Evolutionary conservation across 1,140 invertebrate genomes (phyloP), one percentile per base, ranked within the genome.

Genomic region (Drosophila pseudoananassae): DNA sequence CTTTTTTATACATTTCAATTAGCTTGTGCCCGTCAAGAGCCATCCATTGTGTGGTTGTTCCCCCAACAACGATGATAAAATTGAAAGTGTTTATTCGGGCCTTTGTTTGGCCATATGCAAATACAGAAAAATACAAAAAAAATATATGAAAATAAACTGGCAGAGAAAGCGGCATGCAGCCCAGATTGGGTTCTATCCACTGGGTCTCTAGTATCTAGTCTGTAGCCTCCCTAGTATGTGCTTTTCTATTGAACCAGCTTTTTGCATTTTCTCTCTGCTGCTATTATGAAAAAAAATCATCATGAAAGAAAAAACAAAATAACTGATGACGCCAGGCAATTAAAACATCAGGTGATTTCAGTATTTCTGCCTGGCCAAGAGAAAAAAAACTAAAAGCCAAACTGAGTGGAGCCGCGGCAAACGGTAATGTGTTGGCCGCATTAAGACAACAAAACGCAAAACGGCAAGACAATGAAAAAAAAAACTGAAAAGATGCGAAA

Each of bases 311-410:
- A 12, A 38, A 53, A 63, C 40, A n/a, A 68, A 51, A 65, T 75
- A 76, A 76, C 53, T 78, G 81, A 85, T 87, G 82, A 85, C 82
- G 75, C 65, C 70, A 65, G 55, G 58, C 82, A 88, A 87, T 87
- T 87, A 88, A 87, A 87, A 87, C 71, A 87, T 87, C 82, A 87
- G 82, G 82, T 87, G 82, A 87, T 87, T 87, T 74, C 49, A 64
- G 40, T 69, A 69, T 76, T 61, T 87, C 10, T 68, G 80, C 81
- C 69, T 60, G 69, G 25, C 38, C 14, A 15, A 43, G 33, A 20
- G 3, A 20, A 20, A 20, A 20, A 20, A 20, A 20, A 20, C 20
- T 20, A 20, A 20, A 20, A 20, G 20, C 20, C 20, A 20, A 20
- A 20, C 20, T 20, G 20, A 20, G 20, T 20, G 20, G 20, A 60